These are phyloP conservation scores for Dendrocincla fuliginosa DNA, from an alignment of 2,797 vertebrate genomes.

Conservation along the genomic window DNA sequence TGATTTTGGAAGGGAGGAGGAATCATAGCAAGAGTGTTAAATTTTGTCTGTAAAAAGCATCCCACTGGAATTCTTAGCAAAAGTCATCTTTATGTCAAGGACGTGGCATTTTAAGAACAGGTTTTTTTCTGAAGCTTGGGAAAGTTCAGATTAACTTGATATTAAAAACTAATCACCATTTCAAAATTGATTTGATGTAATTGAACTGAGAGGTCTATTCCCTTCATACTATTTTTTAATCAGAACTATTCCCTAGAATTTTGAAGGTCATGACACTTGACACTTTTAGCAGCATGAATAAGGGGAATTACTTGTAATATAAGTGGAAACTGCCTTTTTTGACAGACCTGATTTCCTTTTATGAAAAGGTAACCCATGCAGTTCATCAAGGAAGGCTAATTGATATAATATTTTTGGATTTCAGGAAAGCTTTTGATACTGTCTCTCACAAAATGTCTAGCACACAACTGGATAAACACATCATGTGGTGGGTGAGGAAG, in stretches of 20 bases:
- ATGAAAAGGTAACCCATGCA: background rate
- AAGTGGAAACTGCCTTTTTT: background rate
- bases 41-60: background rate
- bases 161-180: slow-evolving; percentile 17
- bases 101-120: background rate
- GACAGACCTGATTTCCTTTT: background rate
- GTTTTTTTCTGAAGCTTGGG: background rate
- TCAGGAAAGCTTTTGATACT: background rate
- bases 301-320: background rate
- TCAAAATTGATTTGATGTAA: background rate
- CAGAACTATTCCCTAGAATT: background rate
- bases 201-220: background rate
- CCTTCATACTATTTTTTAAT: background rate
- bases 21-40: background rate
- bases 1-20: background rate
- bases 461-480: background rate
- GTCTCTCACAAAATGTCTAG: background rate
- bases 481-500: background rate
- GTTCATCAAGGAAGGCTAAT: background rate
- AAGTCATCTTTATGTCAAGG: slow-evolving; percentile 1
- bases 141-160: background rate
- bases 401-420: background rate
- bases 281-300: background rate
- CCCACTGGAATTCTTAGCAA: background rate
- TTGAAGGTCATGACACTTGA: background rate